Base-by-base conservation (phyloP, 2,888 invertebrate genomes). In the Polyploca ridens region DNA sequence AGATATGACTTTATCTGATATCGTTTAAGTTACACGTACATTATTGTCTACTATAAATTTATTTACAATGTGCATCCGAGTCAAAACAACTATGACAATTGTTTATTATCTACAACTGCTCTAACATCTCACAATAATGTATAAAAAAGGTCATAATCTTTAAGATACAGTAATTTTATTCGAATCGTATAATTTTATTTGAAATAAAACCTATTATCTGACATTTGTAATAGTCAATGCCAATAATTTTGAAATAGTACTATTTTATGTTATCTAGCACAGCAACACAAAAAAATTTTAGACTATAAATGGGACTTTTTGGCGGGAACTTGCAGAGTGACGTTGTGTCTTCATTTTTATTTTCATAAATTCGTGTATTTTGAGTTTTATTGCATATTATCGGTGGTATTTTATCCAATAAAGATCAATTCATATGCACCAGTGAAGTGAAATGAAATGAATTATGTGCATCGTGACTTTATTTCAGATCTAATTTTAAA, bases 1-100 rank as follows among this genome's bases (percentile, higher is more conserved):
- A 54, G 10, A 54, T 54, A 54, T 54, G 54, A 54, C 54, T 54
- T 19, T 54, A 54, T 19, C 54, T 16, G 49, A 49, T 49, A 49
- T n/a, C 19, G 54, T 54, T 54, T 54, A 54, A 10, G 54, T 54
- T 54, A 54, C 54, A 19, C 19, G 19, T 19, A 54, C n/a, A 54
- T 54, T 19, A 54, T 10, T 49, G 49, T 3, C 7, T 5, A n/a
- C 19, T 19, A n/a, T 54, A 54, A 19, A 54, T 54, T 54, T n/a
- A 19, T 54, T 7, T 19, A 10, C 16, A 10, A 54, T n/a, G 16
- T 19, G 19, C 54, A 54, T 54, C 19, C 16, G 19, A 54, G 54
- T 54, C 54, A 54, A 19, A 54, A 54, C 19, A 54, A 41, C 19
- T 19, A 10, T 19, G 19, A 54, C 54, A 54, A 19, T 10, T 54